Evolutionary conservation across 1,140 invertebrate genomes (phyloP).

Genomic region (Saxidomus purpurata): DNA sequence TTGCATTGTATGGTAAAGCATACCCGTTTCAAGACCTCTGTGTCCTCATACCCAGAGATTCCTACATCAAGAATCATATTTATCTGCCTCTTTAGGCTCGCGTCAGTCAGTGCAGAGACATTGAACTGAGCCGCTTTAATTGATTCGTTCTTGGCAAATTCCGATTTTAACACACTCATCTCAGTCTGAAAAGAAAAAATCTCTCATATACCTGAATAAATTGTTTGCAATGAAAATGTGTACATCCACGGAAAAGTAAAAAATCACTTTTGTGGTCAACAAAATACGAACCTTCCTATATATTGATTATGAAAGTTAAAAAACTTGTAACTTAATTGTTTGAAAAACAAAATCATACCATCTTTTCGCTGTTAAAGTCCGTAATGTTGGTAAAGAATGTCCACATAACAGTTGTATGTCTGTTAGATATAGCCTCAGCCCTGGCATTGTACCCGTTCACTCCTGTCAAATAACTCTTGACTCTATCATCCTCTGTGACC

Average conservation of each 20-base stretch:
- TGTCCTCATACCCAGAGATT: constrained; percentile 88
- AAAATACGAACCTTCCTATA: no score
- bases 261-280: no score
- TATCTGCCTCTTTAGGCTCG: constrained; percentile 91
- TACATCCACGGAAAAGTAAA: no score
- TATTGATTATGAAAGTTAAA: not conserved
- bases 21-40: constrained; percentile 62
- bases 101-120: constrained; percentile 90
- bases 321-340: not conserved
- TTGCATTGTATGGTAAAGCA: no score
- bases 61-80: constrained; percentile 93
- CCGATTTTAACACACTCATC: constrained; percentile 48
- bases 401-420: constrained; percentile 63
- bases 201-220: not conserved
- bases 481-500: not conserved
- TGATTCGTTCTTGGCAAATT: constrained; percentile 78
- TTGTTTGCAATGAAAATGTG: not conserved
- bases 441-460: constrained; percentile 33
- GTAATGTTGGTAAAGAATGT: constrained; percentile 79
- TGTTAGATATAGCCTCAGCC: constrained; percentile 14
- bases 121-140: constrained; percentile 86
- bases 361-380: constrained; percentile 73
- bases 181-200: constrained; percentile 44
- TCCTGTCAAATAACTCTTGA: not conserved
- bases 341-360: constrained; percentile 62